Evolutionary conservation across 2,888 invertebrate genomes (phyloP).

Genomic region (Lordiphosa andalusiaca): DNA sequence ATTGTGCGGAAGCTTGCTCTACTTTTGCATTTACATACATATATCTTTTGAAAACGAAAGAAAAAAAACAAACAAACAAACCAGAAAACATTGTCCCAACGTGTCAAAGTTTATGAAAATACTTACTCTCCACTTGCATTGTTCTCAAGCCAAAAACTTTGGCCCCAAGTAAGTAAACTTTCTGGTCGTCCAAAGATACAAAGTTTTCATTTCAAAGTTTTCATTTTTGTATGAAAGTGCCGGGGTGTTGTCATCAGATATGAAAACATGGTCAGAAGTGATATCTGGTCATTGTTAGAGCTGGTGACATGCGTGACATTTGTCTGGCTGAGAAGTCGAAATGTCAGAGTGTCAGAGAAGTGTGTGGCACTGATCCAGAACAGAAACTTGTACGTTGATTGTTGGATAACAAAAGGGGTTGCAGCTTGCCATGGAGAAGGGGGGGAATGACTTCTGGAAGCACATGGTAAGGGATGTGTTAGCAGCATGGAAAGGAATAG

Average conservation of each 20-base stretch:
- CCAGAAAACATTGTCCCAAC: slow-evolving; percentile 30
- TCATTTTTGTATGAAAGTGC: slow-evolving; percentile 23
- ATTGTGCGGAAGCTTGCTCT: slow-evolving; percentile 66
- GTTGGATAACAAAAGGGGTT: slow-evolving; percentile 52
- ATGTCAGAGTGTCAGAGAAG: slow-evolving; percentile 35
- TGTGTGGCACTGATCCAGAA: slow-evolving; percentile 33
- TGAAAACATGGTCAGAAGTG: slow-evolving; percentile 28
- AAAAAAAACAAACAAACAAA: too few relatives aligned
- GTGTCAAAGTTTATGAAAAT: slow-evolving; percentile 60
- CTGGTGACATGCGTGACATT: slow-evolving; percentile 65
- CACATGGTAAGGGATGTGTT: too few relatives aligned
- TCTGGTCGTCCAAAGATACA: slow-evolving; percentile 25
- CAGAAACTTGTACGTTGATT: slow-evolving; percentile 26
- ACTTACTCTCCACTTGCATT: slow-evolving; percentile 28
- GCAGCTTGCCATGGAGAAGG: slow-evolving; percentile 6
- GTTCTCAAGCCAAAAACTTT: slow-evolving; percentile 51
- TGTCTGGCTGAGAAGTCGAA: slow-evolving; percentile 33
- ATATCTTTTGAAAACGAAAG: neutral
- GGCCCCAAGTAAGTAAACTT: slow-evolving; percentile 60
- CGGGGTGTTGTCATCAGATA: slow-evolving; percentile 27
- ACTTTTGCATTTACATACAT: slow-evolving; percentile 31
- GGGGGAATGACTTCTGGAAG: neutral
- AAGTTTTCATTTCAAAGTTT: slow-evolving; percentile 31
- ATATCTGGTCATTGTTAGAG: slow-evolving; percentile 62
- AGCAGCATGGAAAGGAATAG: too few relatives aligned